Evolutionary conservation across 2,888 invertebrate species (phyloP), one percentile per base, ranked within the genome.

Genomic region (Nasonia oneida): DNA sequence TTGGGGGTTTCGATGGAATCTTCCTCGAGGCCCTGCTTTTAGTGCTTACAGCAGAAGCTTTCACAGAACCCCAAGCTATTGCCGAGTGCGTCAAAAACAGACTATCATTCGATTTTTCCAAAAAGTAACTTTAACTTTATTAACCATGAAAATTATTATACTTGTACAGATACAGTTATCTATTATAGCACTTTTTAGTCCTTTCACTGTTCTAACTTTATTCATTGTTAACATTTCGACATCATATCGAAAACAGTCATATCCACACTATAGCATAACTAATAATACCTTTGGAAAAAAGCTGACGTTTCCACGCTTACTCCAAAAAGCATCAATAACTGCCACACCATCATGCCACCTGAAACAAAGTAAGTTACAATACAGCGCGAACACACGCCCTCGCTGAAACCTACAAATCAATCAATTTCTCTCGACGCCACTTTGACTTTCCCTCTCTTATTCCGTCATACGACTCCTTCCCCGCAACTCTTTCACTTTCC

Each of bases 351-450:
- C 12, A 15, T 23, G 3, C 8, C 8, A 29, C 3, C 67, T 4
- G 15, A 29, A 29, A 67, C 33, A 33, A 33, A 67, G 12, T 14
- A 29, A 29, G 23, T 29, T 67, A 67, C 33, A 67, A 33, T 14
- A 67, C 64, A 29, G 14, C 50, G 33, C 37, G n/a, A 77, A 77
- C 73, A n/a, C 71, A 33, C 73, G 70, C 81, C 61, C 80, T 64
- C 86, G 73, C 79, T 29, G 53, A 86, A 86, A 81, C 75, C 67
- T 71, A 83, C 81, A 79, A 84, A 88, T 82, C 82, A 83, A 87
- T 84, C 80, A 81, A 84, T 84, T 84, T 53, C 71, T 50, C 42
- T 33, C 42, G 3, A 15, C 53, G 14, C 33, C 71, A 18, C 53
- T 80, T n/a, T 6, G 67, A 70, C 79, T 84, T 74, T 84, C 73